Evolutionary conservation across 1,140 invertebrate species (phyloP), one percentile per base, ranked within the genome.

Genomic region (Mamestra configurata): DNA sequence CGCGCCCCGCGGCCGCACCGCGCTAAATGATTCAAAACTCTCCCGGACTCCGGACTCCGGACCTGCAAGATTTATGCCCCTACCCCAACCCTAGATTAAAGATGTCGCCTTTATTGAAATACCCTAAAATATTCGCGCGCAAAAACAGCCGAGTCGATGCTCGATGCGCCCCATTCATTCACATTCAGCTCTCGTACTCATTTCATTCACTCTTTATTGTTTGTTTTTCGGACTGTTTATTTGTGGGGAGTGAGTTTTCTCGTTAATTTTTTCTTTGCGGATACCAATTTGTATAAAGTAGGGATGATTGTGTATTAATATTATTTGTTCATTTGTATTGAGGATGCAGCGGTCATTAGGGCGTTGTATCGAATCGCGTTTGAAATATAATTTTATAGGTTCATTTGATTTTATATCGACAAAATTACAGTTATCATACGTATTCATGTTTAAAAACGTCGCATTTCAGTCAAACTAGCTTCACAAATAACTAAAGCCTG

Each of bases 11-110:
- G 82, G 86, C 88, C 90, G 88, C 89, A 88, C 89, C 90, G 85
- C 91, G 92, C 90, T 94, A 94, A 94, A 94, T 94, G 93, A 94
- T 94, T 94, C 92, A 94, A 93, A 94, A 93, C 93, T 93, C 90
- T 89, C 92, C 89, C 66, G 66, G 66, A 70, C 66, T 70, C 89
- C 61, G 61, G 61, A 66, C 61, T 66, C 82, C 92, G 92, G 89
- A 93, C 92, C 91, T 94, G 93, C 93, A 94, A 94, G 93, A 94
- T 94, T 94, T 94, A 94, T 94, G 89, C 92, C 90, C 88, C 85
- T 91, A 89, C 92, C 90, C 92, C 92, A 90, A 92, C 90, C 93
- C 90, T 93, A 93, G 93, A 93, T 94, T 94, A 94, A 94, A 92
- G 91, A 93, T 92, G 93, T 94, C 93, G 91, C 88, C 87, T 92